A percentile compares a stretch with the other conserved stretches of the same genome.
These are phyloP conservation scores for Platyura marginata DNA, from an alignment of 1,140 invertebrate species.

Conservation along the genomic window DNA sequence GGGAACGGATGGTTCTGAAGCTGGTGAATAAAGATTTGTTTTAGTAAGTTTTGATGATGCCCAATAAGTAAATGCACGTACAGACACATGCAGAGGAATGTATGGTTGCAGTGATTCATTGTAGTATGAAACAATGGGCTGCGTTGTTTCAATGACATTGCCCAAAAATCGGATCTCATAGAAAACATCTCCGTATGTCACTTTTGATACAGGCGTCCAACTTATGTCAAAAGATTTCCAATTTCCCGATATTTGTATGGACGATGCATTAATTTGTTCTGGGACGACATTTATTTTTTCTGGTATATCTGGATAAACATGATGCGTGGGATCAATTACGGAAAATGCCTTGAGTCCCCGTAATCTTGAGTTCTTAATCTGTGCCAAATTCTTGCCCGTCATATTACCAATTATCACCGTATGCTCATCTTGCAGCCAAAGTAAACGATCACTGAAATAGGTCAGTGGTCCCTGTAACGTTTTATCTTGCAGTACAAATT, in stretches of 20 bases:
- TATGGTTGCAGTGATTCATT: constrained; percentile 38
- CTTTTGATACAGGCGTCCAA: constrained; percentile 50
- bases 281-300: constrained; percentile 44
- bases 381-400: constrained; percentile 51
- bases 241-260: constrained; percentile 44
- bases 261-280: constrained; percentile 35
- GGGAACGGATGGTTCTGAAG: constrained; percentile 52
- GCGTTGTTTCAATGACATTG: constrained; percentile 14
- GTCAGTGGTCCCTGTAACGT: constrained; percentile 43
- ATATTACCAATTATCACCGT: constrained; percentile 62
- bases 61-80: constrained; percentile 73
- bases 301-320: constrained; percentile 29
- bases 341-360: constrained; percentile 47
- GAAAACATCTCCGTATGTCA: constrained; percentile 63
- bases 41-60: constrained; percentile 43
- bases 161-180: constrained; percentile 44
- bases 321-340: constrained; percentile 48
- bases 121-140: constrained; percentile 24
- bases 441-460: constrained; percentile 57
- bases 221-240: constrained; percentile 62
- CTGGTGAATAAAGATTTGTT: constrained; percentile 38
- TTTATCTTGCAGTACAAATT: constrained; percentile 24
- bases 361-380: constrained; percentile 39
- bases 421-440: constrained; percentile 62
- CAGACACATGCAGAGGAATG: constrained; percentile 42